Evolutionary conservation across 2,888 invertebrate genomes (phyloP), one percentile per base, ranked within the genome.

Genomic region (Hydriomena furcata): DNA sequence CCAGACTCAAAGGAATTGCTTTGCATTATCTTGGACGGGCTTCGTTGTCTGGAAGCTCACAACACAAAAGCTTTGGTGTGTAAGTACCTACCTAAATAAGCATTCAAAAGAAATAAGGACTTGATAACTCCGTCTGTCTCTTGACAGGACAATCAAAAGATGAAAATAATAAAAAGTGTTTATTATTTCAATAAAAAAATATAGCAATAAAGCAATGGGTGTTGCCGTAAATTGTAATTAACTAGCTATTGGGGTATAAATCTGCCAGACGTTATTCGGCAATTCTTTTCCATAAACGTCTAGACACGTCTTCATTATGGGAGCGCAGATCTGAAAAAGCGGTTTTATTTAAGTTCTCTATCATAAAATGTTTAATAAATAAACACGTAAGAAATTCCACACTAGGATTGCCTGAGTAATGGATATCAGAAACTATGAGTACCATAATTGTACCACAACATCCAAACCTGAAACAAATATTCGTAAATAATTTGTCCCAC

Each of bases 251-350:
- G 87, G 86, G 24, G 71, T 68, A 57, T 85, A 82, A 58, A 90
- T 78, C 71, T 84, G 85, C 86, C 87, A 89, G 60, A 90, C 65
- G 63, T 88, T 88, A 58, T 79, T 78, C 0, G 81, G 74, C 32
- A 75, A 55, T 55, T 90, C 88, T 34, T 77, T 71, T 11, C 88
- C 88, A 51, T 85, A 88, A 1, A 87, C 73, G 47, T 89, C 86
- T 28, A 87, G 70, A 58, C 79, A 80, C 4, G 88, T 89, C 61
- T 82, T 84, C 81, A 89, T 75, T 31, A 79, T 8, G 1, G 82
- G 84, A 2, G 79, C 71, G 56, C 83, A 84, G 49, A 84, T 52
- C 89, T 90, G 76, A 43, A 41, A 63, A 30, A 11, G 5, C 4
- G 10, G 2, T 31, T 6, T 8, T 7, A n/a, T n/a, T n/a, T n/a